Conservation (phyloP, 2,797 vertebrate genomes). For the Artibeus jamaicensis region DNA sequence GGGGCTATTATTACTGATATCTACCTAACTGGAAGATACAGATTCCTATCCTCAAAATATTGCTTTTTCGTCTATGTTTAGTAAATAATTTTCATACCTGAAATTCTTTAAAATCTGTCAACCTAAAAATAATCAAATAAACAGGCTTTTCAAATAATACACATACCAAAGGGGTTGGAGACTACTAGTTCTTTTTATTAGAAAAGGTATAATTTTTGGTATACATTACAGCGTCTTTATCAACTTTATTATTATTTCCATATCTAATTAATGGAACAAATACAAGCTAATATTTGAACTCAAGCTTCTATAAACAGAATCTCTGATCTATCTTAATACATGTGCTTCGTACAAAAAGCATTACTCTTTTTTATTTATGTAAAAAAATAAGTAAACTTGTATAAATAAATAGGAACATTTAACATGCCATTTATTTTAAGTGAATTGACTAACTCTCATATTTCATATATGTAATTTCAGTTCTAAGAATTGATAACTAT, state of each 20-base stretch:
- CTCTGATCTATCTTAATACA: not conserved
- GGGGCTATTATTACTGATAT: not conserved
- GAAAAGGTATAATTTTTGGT: not conserved
- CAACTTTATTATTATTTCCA: not conserved
- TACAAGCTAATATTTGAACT: not conserved
- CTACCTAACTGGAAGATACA: not conserved
- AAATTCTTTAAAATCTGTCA: not conserved
- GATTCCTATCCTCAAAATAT: not conserved
- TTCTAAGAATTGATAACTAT: slow-evolving; percentile 7
- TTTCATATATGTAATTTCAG: not conserved
- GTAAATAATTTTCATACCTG: not conserved
- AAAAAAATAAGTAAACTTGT: not conserved
- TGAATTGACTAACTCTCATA: not conserved
- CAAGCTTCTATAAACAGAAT: not conserved
- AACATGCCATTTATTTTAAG: not conserved
- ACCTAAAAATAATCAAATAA: slow-evolving; percentile 29
- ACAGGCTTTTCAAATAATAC: not conserved
- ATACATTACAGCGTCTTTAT: not conserved
- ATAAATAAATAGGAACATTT: not conserved
- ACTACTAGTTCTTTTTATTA: not conserved
- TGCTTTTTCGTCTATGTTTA: not conserved
- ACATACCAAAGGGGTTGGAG: not conserved
- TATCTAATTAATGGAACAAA: not conserved
- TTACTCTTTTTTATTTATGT: not conserved
- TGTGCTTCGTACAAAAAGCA: not conserved